Base-by-base conservation (phyloP, 2,113 vertebrate genomes). In the Antechinus stuartii region DNA sequence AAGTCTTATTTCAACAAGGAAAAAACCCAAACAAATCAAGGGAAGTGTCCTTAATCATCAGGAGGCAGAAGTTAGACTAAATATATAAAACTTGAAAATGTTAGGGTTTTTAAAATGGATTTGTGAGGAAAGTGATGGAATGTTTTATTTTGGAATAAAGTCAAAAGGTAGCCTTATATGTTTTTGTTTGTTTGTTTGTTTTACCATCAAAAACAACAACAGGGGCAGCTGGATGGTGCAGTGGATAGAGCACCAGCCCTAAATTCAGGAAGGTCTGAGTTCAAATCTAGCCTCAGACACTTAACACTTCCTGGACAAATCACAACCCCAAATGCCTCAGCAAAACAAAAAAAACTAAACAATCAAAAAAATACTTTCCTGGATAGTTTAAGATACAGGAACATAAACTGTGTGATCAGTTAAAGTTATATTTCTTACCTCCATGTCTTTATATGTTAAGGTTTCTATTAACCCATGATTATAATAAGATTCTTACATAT, bases 91-190 rank as follows among this genome's bases (percentile, higher is more conserved):
- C 49, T 11, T 9, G 22, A 92, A 76, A 19, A 46, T 47, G 55
- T 55, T 92, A 84, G 30, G 92, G 95, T 24, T 3, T 8, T 49
- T 52, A 24, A 2, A 55, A 27, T 53, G 3, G 11, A 35, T 95
- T 91, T 35, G n/a, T 56, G 3, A 47, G 50, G 54, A 93, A 56
- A 30, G 61, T 22, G 68, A 84, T 53, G n/a, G 3, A 35, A 55
- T 91, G 90, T 91, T 89, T 92, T 95, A 22, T 42, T 84, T 96
- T 27, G 35, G 7, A 42, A 57, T 42, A 12, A 93, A 10, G 89
- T 27, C 35, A 95, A 54, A 22, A 57, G 10, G 42, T 26, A 8
- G 16, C 8, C 19, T 1, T 89, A 94, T 54, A 49, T 30, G 2
- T 42, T 93, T 25, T n/a, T 49, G 50, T 52, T 52, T 52, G 8